Percentiles rank a stretch among this genome's conserved stretches.
Evolutionary conservation across 2,888 invertebrate species (phyloP).

Genomic region (Anoncus sp.): DNA sequence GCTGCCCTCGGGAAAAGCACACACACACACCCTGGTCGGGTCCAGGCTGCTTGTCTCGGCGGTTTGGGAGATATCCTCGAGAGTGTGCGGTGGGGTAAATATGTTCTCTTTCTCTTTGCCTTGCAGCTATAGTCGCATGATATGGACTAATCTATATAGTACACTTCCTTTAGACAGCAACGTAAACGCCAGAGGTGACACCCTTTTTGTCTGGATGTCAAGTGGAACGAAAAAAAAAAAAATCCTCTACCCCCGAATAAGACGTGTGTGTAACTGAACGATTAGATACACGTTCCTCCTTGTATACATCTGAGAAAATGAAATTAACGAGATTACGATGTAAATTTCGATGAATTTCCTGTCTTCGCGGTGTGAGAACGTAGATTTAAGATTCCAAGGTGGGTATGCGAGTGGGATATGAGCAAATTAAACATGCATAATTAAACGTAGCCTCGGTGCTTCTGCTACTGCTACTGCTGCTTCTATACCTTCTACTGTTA

Average conservation of each 20-base stretch:
- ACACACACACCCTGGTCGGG: slow-evolving; percentile 18
- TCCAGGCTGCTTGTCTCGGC: slow-evolving; percentile 57
- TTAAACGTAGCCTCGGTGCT: slow-evolving; percentile 73
- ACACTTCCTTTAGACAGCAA: not conserved
- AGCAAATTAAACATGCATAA: slow-evolving; percentile 82
- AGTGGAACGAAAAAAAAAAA: slow-evolving; percentile 18
- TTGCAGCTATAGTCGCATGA: slow-evolving; percentile 15
- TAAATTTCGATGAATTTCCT: slow-evolving; percentile 52
- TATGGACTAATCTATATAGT: slow-evolving; percentile 9
- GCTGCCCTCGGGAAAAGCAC: slow-evolving; percentile 62
- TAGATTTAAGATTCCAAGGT: slow-evolving; percentile 40
- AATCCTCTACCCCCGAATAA: not conserved
- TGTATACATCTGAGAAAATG: slow-evolving; percentile 17
- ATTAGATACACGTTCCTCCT: not conserved
- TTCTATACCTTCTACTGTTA: slow-evolving; percentile 29
- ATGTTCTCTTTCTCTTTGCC: slow-evolving; percentile 71
- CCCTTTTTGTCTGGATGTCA: not conserved
- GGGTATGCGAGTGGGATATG: slow-evolving; percentile 58
- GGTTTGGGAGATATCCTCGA: slow-evolving; percentile 61
- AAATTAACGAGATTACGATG: slow-evolving; percentile 53
- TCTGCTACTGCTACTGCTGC: no score
- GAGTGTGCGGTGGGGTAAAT: slow-evolving; percentile 74
- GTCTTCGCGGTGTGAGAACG: slow-evolving; percentile 34
- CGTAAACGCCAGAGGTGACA: not conserved
- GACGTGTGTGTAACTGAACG: slow-evolving; percentile 13